phyloP scores from a whole-genome alignment of 2,888 invertebrate species.

The Dicycla oo region DNA sequence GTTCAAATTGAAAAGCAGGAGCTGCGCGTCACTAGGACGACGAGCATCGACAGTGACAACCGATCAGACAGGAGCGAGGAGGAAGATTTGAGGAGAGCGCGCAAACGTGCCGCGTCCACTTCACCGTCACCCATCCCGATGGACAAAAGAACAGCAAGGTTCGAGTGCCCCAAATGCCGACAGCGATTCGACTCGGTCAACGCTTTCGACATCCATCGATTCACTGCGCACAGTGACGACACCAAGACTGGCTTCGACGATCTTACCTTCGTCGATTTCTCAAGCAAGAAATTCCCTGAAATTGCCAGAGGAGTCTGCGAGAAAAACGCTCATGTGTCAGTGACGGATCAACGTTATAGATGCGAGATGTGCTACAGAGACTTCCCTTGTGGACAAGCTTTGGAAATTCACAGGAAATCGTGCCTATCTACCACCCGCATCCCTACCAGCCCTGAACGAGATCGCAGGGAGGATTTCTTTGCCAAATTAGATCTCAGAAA shows the following conservation, averaged over 20 bases:
- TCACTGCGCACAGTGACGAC: conserved; percentile 91
- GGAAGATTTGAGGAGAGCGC: conserved; percentile 79
- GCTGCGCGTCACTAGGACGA: conserved; percentile 80
- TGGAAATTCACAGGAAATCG: conserved; percentile 92
- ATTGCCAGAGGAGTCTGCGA: conserved; percentile 93
- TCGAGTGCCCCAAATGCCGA: conserved; percentile 94
- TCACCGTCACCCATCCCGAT: conserved; percentile 82
- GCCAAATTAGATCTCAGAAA: conserved; percentile 94
- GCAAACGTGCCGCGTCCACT: conserved; percentile 84
- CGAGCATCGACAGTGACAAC: conserved; percentile 90
- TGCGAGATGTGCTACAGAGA: conserved; percentile 93
- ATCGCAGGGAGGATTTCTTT: conserved; percentile 94
- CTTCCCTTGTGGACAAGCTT: conserved; percentile 93
- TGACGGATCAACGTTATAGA: conserved; percentile 91
- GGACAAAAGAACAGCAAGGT: conserved; percentile 83
- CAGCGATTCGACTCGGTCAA: conserved; percentile 94
- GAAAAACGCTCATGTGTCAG: conserved; percentile 90
- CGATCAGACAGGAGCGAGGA: conserved; percentile 90
- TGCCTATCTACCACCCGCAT: conserved; percentile 82
- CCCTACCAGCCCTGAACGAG: conserved; percentile 89
- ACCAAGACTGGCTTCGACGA: conserved; percentile 93
- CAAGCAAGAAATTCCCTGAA: conserved; percentile 94
- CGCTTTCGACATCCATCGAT: conserved; percentile 93
- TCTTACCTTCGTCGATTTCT: conserved; percentile 94
- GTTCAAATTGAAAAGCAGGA: conserved; percentile 81